phyloP scores from a whole-genome alignment of 2,113 vertebrate species.

The Gavia stellata region DNA sequence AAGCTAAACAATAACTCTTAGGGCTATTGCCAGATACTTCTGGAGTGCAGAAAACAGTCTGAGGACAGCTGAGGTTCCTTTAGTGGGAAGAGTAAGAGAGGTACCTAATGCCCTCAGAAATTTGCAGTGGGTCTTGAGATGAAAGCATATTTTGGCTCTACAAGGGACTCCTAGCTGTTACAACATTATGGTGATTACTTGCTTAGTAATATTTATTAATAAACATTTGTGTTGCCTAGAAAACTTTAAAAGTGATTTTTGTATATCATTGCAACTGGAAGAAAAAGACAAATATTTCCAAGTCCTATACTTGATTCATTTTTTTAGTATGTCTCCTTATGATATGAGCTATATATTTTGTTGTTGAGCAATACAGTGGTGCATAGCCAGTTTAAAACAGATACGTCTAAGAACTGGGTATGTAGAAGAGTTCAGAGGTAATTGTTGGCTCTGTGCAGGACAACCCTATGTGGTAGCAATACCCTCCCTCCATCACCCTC shows the following conservation, averaged over 20 bases:
- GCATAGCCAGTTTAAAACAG: background rate
- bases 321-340: background rate
- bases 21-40: background rate
- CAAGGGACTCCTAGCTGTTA: background rate
- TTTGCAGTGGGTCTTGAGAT: background rate
- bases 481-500: background rate
- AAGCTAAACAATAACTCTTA: background rate
- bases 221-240: background rate
- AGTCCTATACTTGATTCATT: background rate
- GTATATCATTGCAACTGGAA: background rate
- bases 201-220: background rate
- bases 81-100: background rate
- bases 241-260: background rate
- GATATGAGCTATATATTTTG: background rate
- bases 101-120: background rate
- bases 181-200: background rate
- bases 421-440: background rate
- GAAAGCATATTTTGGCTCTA: background rate
- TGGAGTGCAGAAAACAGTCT: background rate
- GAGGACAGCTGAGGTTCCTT: background rate
- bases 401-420: background rate
- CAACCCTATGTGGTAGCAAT: background rate
- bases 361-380: background rate
- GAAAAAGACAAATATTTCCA: background rate
- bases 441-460: background rate